These are phyloP conservation scores for Apus apus DNA, from an alignment of 2,113 vertebrate genomes.

Conservation along the genomic window DNA sequence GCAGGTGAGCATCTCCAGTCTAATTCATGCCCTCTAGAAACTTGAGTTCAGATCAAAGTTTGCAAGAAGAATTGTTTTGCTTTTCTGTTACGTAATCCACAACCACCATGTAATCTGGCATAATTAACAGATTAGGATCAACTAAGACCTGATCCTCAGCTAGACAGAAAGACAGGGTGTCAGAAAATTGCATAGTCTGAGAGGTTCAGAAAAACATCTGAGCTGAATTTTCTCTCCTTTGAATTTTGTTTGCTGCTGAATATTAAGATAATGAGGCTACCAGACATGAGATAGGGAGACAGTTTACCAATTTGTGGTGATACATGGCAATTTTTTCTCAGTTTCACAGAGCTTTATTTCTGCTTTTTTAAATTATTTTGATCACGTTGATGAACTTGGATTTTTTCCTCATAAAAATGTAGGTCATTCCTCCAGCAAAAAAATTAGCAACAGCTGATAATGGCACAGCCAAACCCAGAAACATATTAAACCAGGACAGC, in stretches of 20 bases:
- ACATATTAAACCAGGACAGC: conserved; percentile 13
- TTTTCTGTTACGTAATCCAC: not conserved
- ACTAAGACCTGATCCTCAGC: not conserved
- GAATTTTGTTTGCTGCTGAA: not conserved
- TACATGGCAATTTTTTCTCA: not conserved
- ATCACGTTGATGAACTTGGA: not conserved
- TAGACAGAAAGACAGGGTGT: not conserved
- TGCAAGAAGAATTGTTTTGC: not conserved
- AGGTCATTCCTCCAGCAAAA: not conserved
- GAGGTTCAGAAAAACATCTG: not conserved
- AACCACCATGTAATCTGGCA: conserved; percentile 1
- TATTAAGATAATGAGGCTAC: not conserved
- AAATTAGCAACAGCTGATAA: conserved; percentile 41
- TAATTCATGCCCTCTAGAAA: conserved; percentile 27
- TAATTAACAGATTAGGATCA: conserved; percentile 41
- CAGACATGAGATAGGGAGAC: not conserved
- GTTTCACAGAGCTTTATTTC: not conserved
- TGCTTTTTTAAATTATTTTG: not conserved
- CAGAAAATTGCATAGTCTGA: not conserved
- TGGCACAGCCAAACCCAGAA: not conserved
- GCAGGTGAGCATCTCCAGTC: not conserved
- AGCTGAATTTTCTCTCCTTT: not conserved
- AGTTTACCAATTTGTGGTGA: not conserved
- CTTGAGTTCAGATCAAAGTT: conserved; percentile 38
- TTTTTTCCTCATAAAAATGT: not conserved